Evolutionary conservation across 2,888 invertebrate genomes (phyloP), one percentile per base, ranked within the genome.

Genomic region (Dolichopus griseipennis): DNA sequence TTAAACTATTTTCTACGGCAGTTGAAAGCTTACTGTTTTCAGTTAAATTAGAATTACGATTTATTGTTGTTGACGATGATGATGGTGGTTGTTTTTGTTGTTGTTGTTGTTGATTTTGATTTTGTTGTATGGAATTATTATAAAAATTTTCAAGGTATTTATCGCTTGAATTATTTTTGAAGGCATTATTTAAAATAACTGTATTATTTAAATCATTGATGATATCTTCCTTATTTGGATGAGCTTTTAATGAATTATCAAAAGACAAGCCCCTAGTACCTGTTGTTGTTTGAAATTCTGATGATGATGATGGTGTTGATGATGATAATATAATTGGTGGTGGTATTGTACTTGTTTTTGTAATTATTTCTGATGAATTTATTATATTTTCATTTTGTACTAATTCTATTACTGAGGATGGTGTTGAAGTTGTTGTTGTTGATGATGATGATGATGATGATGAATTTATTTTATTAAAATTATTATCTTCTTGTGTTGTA

Each of bases 1-100:
- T 52, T 52, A 52, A 52, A 52, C 52, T 52, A 52, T 52, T 52
- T 52, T 52, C 52, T n/a, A 52, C 52, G 52, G 52, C 52, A 52
- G 52, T 52, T 52, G n/a, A 52, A 52, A 52, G 52, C 52, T 52
- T 52, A 52, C 52, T 33, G 65, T 63, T 43, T 27, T 37, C 63
- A 21, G n/a, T 37, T 33, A 61, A n/a, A 21, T 68, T 37, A 18
- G 63, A 63, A 41, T 65, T 65, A 20, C 68, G 20, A 52, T 67
- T 66, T 22, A 66, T 63, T 10, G 66, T 67, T 20, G 62, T 27
- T 9, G 67, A 61, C 10, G 69, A 12, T 41, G 15, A 9, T 41
- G 41, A 71, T 72, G 72, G 71, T n/a, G n/a, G n/a, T 70, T 69
- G 66, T 70, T 66, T 68, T 70, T 68, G 69, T 71, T 71, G 67